These are phyloP conservation scores for Notothenia coriiceps DNA, from an alignment of 2,113 vertebrate species.

Conservation along the genomic window DNA sequence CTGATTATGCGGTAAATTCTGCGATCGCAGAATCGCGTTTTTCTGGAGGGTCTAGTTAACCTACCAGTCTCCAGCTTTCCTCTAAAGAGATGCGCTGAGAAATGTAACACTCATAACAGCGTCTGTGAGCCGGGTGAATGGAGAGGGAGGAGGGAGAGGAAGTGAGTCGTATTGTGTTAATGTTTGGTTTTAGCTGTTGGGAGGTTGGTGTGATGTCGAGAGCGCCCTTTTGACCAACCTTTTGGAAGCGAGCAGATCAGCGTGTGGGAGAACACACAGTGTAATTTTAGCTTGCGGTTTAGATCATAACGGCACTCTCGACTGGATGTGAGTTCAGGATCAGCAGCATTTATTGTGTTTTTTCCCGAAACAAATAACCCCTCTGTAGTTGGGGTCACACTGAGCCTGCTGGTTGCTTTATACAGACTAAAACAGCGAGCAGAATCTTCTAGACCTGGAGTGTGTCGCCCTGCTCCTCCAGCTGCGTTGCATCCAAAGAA, in stretches of 20 bases:
- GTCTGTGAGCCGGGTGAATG: neutral
- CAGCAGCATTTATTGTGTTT: neutral
- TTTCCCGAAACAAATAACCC: neutral
- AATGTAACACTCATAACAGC: no score
- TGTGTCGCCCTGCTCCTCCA: neutral
- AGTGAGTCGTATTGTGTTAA: neutral
- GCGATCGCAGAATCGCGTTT: no score
- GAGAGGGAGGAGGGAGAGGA: neutral
- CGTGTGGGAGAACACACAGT: neutral
- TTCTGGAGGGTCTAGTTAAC: no score
- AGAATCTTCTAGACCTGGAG: neutral
- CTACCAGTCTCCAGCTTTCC: neutral
- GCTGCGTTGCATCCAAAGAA: neutral
- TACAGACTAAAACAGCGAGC: neutral
- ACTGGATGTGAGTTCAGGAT: neutral
- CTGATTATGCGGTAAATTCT: no score
- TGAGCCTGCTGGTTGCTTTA: slow-evolving; percentile 1
- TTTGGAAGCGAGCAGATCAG: neutral
- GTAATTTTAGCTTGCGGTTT: neutral
- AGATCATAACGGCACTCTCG: neutral
- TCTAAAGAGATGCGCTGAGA: neutral
- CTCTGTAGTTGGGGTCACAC: neutral
- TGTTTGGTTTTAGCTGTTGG: neutral
- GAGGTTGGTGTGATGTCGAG: neutral
- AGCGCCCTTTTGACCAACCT: neutral